Base-by-base conservation (phyloP, 2,797 vertebrate genomes). In the Paratrypauchen microcephalus region DNA sequence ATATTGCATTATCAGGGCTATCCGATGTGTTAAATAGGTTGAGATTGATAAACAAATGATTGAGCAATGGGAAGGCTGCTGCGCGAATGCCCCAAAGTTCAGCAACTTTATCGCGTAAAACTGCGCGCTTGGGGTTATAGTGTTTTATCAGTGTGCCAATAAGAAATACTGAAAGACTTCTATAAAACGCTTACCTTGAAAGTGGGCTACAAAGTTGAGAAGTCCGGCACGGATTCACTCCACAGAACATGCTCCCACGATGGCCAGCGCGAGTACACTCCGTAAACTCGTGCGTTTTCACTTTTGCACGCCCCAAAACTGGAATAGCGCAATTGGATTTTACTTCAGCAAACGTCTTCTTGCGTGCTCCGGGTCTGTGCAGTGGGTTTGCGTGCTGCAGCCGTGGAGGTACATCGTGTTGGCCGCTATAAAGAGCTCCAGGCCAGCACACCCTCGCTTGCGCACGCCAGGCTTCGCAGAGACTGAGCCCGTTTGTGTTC, bases 171-270 rank as follows among this genome's bases (percentile, higher is more conserved):
- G 12, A 48, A 18, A 16, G 54, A 9, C 39, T 60, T 9, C 3
- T 16, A 36, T 57, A 66, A 45, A 15, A 2, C 47, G 86, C 85
- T 89, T 78, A 90, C 62, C 90, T 77, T 75, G 0, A 30, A 24
- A 19, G 21, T 62, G 60, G 55, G 72, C 63, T 16, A 61, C 19
- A 68, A 36, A 66, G 66, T 48, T 66, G 70, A 18, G 69, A 74
- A 71, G 66, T 66, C 75, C 66, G 52, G 69, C 70, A 59, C 66
- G 58, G 69, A 41, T 73, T 56, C 70, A 86, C 82, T 87, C 84
- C 83, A 84, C 80, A 89, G 45, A 86, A 86, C 66, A 86, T 86
- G 78, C 67, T 83, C 88, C 88, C 87, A 71, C 79, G 87, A 62
- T 77, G 78, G 68, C 74, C 80, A 74, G 76, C 71, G 41, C 41